Base-by-base conservation (phyloP, 1,140 invertebrate genomes). In the Pachypeltis micranthus region DNA sequence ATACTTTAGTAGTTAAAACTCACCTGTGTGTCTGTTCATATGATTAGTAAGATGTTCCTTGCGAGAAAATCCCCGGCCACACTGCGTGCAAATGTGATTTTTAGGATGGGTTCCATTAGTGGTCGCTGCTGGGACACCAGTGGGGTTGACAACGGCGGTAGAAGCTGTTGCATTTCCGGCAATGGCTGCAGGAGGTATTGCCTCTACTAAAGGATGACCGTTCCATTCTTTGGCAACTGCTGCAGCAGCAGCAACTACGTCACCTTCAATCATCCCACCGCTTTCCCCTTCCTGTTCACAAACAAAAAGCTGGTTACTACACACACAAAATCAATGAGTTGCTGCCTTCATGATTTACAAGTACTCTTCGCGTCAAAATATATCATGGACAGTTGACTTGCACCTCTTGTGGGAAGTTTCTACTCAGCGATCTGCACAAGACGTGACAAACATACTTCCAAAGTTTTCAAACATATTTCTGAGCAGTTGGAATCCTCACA, bases 41-140 rank as follows among this genome's bases (percentile, higher is more conserved):
- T 84, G 82, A 70, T 83, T 83, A 14, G 81, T 79, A 77, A 84
- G 80, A 66, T 83, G 81, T 66, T 82, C 81, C 69, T 85, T 86
- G 24, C 83, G 75, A 0, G 83, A 85, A 70, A 88, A 88, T 2
- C 81, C 81, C 70, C 86, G 86, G 0, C 80, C 79, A 71, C 85
- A 88, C 68, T 80, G 83, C 56, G 78, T 73, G 70, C 83, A 85
- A 56, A 56, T 25, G 24, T 24, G 34, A 63, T 10, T 27, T 19
- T 58, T 27, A 55, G n/a, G 26, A 56, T 47, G 63, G 63, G n/a
- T 62, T 57, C 16, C 64, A 59, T 26, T 66, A 55, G 31, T 68
- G 29, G 19, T 23, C 14, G 28, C 24, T 21, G 21, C 60, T 62
- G 23, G 62, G 31, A 10, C 44, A 4, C n/a, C 27, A 56, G 24